Base-by-base conservation (phyloP, 1,140 invertebrate genomes). In the Subanguina moxae region DNA sequence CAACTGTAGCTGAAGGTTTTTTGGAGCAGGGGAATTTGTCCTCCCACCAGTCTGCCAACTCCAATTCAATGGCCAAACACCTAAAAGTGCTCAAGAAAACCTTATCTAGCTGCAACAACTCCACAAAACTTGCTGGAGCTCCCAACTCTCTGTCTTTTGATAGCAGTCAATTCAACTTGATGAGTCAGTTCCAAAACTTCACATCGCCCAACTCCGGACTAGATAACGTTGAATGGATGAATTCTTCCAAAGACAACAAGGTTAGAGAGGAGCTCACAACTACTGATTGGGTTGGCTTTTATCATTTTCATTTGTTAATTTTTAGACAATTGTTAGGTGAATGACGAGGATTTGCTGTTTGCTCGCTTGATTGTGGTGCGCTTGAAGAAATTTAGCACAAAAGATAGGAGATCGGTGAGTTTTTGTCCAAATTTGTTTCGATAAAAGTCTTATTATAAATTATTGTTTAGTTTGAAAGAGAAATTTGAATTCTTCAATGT, bases 311-410 rank as follows among this genome's bases (percentile, higher is more conserved):
- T 38, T 38, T 38, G 32, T 38, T 11, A 38, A 38, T 38, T 38
- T 38, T 11, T 38, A 38, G 68, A 9, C 67, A 67, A 52, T 7
- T 17, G 13, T 38, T 48, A 57, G 19, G 43, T 57, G 30, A 70
- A 76, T 21, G 76, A 77, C 52, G 76, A 77, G 45, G 76, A 77
- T 64, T 42, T 62, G 43, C 52, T 76, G 28, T 77, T 77, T 65
- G 78, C 76, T 11, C 68, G 78, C n/a, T 59, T 77, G 23, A 68
- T 77, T 42, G 76, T 76, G 21, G 75, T 78, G n/a, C 38, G 78
- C 46, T 57, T 77, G 21, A 76, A 74, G 42, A 77, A 77, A 38
- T 77, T 77, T 57, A 43, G 30, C 15, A 30, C 68, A 21, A 79
- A 72, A 30, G 78, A 77, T 27, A 61, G 65, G 17, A 46, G 76